Base-by-base conservation (phyloP, 2,797 vertebrate genomes). In the Botia kubotai region DNA sequence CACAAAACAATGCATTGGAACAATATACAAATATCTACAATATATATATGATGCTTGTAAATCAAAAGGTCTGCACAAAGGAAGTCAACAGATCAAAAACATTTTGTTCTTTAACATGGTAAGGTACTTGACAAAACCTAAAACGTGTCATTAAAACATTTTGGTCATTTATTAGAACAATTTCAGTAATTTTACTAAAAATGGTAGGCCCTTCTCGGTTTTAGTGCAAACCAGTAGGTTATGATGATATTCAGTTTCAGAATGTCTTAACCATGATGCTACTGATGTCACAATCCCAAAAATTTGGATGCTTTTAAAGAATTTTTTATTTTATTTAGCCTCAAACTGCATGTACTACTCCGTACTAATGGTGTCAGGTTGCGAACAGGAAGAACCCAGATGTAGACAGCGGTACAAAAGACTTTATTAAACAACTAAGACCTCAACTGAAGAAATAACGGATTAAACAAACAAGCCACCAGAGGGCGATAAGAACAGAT, bases 111-210 rank as follows among this genome's bases (percentile, higher is more conserved):
- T 13, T 50, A 0, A 21, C 21, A 48, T 26, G 36, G 46, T 50
- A 68, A 68, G 65, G 14, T 69, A 13, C 21, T 69, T 2, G 2
- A 69, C 21, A 48, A 69, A 69, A 26, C 67, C 67, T 29, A 36
- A 72, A 72, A 6, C 55, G 6, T 55, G 69, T 72, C 16, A 55
- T 16, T 17, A 72, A 72, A 72, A 72, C 0, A 5, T 36, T 57
- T 57, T 68, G 4, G 57, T 72, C 21, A 16, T 84, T 66, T 75
- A 77, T 63, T 19, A 81, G 60, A 79, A 81, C 8, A 74, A 81
- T n/a, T 46, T 84, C 58, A 84, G 3, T 46, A 58, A 82, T 81
- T 58, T 80, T 65, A 80, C 57, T 81, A 74, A 84, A 85, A 11
- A 81, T 62, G 79, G 75, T 26, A 77, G 43, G 12, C 84, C 60